Base-by-base conservation (phyloP, 2,888 invertebrate species). In the Colletes collaris region DNA sequence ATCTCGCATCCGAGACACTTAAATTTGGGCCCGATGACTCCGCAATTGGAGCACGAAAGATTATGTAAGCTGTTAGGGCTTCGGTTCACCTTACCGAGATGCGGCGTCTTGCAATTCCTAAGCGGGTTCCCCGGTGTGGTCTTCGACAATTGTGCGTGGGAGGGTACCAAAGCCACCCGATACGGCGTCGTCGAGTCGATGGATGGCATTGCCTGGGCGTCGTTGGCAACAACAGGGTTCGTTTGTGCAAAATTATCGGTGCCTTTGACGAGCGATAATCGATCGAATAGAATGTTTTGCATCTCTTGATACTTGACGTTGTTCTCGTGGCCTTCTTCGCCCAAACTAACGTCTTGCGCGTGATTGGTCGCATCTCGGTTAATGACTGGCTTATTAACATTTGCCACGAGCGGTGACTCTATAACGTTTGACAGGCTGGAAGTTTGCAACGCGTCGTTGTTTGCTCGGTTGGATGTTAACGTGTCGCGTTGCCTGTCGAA, bases 1-100 rank as follows among this genome's bases (percentile, higher is more conserved):
- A 85, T 83, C 60, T 91, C 91, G 70, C 92, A 92, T 0, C 92
- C 92, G 4, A 92, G 87, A 78, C 92, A 92, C 65, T 91, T 91
- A 72, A 91, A 92, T 59, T 87, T 83, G 1, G 91, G 86, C 0
- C 88, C 89, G 0, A 65, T 59, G 0, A 71, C 55, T 4, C 90
- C 89, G 60, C 92, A 92, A 56, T 90, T 88, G 0, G 87, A 91
- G 44, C 92, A 92, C 16, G 86, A 77, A 2, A 88, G 49, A 69
- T 79, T 87, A 5, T 64, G 84, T 4, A 77, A 50, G 8, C 68
- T 85, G 27, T 89, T 88, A 0, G 85, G 81, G 53, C 79, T 87
- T 13, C 64, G 83, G 55, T 74, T 83, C 35, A 90, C 84, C 81
- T 89, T 89, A 5, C 89, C 91, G 3, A 90, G 70, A 76, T 90